Percentiles rank a stretch among this genome's conserved stretches.
These are phyloP conservation scores for Cryptotermes secundus DNA, from an alignment of 1,140 invertebrate species.

Conservation along the genomic window DNA sequence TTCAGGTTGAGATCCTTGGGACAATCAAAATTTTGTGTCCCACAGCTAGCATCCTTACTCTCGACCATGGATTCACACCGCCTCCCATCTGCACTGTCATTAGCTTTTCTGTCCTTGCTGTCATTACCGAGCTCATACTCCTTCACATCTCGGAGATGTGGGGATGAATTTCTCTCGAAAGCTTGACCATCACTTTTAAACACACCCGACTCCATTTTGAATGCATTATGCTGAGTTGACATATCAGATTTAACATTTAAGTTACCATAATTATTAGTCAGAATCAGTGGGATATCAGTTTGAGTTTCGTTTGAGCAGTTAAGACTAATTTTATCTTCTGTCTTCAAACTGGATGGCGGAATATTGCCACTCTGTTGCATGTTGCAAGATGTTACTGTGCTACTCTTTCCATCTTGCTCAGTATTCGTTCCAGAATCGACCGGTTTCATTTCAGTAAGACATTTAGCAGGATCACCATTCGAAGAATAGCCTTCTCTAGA, in stretches of 20 bases:
- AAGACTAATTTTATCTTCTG: background rate
- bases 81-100: background rate
- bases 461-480: background rate
- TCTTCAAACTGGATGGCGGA: background rate
- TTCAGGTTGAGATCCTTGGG: background rate
- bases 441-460: background rate
- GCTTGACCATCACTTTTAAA: background rate
- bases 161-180: background rate
- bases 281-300: background rate
- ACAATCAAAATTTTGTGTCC: background rate
- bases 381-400: background rate
- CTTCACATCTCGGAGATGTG: background rate
- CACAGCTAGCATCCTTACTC: background rate
- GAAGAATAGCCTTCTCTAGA: background rate
- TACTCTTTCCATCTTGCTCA: background rate
- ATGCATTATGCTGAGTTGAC: constrained; percentile 7
- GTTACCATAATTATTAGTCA: background rate
- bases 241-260: background rate
- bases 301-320: constrained; percentile 8
- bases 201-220: background rate
- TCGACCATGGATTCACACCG: background rate
- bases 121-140: background rate
- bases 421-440: background rate
- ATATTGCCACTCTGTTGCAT: background rate
- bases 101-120: background rate